Evolutionary conservation across 2,888 invertebrate species (phyloP).

Genomic region (Tribolium freemani): DNA sequence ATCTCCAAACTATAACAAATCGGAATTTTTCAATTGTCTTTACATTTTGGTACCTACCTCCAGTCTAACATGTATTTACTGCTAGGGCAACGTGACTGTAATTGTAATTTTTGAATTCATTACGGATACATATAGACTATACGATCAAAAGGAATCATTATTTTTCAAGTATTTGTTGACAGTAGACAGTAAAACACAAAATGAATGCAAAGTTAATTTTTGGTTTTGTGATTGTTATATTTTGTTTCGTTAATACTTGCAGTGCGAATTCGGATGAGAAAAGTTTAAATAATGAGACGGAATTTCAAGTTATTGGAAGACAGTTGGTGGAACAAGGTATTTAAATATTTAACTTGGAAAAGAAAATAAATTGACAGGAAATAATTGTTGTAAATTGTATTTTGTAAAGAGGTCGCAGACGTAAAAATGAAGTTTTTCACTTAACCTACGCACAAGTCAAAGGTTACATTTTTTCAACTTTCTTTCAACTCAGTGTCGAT

Average conservation of each 20-base stretch:
- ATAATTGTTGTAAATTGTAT: background rate
- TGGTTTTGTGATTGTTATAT: background rate
- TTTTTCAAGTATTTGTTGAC: background rate
- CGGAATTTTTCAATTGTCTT: constrained; percentile 23
- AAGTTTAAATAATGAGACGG: background rate
- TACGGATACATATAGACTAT: constrained; percentile 9
- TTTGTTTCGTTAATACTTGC: background rate
- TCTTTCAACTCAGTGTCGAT: background rate
- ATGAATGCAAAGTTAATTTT: constrained; percentile 4
- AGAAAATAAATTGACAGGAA: background rate
- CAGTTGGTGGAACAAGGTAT: constrained; percentile 34
- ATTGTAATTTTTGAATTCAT: constrained; percentile 24
- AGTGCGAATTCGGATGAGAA: background rate
- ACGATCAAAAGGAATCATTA: constrained; percentile 6
- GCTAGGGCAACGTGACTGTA: constrained; percentile 24
- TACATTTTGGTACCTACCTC: background rate
- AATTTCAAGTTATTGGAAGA: background rate
- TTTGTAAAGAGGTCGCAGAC: background rate
- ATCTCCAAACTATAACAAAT: constrained; percentile 10
- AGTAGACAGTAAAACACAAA: background rate
- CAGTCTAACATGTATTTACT: constrained; percentile 6
- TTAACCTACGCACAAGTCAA: background rate
- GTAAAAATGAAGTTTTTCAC: background rate
- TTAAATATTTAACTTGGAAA: background rate
- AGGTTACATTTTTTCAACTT: background rate